These are phyloP conservation scores for Pionites leucogaster DNA, from an alignment of 2,113 vertebrate genomes.

Conservation along the genomic window DNA sequence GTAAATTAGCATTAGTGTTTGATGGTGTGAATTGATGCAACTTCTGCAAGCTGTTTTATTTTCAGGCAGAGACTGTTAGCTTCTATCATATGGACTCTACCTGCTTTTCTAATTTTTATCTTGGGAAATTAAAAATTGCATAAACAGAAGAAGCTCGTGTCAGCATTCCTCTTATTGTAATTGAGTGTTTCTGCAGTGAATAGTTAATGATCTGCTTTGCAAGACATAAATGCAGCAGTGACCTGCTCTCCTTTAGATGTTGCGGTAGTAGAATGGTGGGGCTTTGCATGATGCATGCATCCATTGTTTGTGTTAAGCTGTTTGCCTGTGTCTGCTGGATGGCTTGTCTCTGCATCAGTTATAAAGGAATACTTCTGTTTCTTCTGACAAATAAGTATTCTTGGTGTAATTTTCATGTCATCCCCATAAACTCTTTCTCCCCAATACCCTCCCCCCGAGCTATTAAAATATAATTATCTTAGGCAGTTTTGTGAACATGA, in stretches of 20 bases:
- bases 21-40: background rate
- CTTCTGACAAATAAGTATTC: background rate
- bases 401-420: background rate
- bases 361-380: background rate
- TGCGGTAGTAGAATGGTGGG: constrained; percentile 86
- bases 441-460: background rate
- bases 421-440: background rate
- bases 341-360: background rate
- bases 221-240: constrained; percentile 75
- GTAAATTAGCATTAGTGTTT: background rate
- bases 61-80: constrained; percentile 1
- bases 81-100: background rate
- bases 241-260: constrained; percentile 84
- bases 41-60: background rate
- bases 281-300: constrained; percentile 67
- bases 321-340: background rate
- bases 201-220: constrained; percentile 72
- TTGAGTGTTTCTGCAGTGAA: constrained; percentile 60
- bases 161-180: constrained; percentile 11
- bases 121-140: background rate
- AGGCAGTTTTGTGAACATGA: background rate
- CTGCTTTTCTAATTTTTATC: background rate
- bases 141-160: constrained; percentile 2
- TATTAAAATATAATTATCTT: background rate
- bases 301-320: constrained; percentile 16